phyloP scores from a whole-genome alignment of 2,888 invertebrate genomes.

The Crossocerus cetratus region DNA sequence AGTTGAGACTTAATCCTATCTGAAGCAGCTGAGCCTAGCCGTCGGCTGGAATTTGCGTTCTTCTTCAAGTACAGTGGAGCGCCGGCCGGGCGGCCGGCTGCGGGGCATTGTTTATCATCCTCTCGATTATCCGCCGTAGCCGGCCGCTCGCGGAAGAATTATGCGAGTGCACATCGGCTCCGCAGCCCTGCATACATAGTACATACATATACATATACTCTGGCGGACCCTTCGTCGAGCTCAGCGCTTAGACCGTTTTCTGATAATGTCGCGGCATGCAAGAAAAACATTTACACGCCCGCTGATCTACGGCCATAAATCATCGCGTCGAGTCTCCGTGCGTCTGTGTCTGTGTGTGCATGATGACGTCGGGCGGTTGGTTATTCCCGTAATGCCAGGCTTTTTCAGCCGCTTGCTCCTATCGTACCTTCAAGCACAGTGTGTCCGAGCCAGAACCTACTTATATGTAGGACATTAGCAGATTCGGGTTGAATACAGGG shows the following conservation, averaged over 20 bases:
- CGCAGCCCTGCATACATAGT: not conserved
- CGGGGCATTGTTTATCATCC: constrained; percentile 3
- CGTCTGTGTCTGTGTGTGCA: not conserved
- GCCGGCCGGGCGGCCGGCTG: not conserved
- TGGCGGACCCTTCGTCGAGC: not conserved
- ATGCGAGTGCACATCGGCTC: not conserved
- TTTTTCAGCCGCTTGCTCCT: not conserved
- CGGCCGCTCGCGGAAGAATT: not conserved
- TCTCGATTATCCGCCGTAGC: constrained; percentile 13
- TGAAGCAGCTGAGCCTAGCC: not conserved
- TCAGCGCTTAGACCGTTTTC: constrained; percentile 13
- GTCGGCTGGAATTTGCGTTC: not conserved
- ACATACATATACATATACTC: too few species aligned
- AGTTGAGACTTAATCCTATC: not conserved
- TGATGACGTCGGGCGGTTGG: not conserved
- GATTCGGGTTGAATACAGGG: not conserved
- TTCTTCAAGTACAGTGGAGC: not conserved
- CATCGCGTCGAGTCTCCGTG: not conserved
- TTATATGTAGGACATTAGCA: not conserved
- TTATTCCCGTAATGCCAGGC: not conserved
- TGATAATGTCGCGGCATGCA: not conserved
- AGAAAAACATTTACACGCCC: constrained; percentile 6
- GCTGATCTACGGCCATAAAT: constrained; percentile 2
- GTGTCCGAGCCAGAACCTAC: not conserved
- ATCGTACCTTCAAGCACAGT: not conserved